These are phyloP conservation scores for Fringilla coelebs DNA, from an alignment of 2,797 vertebrate species.

Conservation along the genomic window DNA sequence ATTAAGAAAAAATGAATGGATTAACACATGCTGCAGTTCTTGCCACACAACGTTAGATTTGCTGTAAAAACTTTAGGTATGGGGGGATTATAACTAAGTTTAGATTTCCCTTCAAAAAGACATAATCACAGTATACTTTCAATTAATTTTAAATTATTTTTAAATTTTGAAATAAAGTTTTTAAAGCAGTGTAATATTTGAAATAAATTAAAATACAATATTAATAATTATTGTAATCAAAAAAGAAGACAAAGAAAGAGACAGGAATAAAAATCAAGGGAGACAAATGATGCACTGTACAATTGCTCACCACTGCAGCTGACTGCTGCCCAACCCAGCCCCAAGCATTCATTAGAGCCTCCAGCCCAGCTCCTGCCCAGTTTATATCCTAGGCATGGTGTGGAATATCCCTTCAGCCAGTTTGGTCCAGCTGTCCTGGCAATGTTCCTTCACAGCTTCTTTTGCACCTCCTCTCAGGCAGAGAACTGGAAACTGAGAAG, in stretches of 20 bases:
- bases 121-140: neutral
- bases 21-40: neutral
- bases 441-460: neutral
- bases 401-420: neutral
- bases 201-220: neutral
- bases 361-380: neutral
- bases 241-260: neutral
- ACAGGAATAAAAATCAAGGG: neutral
- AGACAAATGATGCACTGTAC: neutral
- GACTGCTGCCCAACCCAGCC: neutral
- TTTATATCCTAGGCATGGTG: neutral
- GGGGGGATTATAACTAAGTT: neutral
- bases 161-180: fast-evolving
- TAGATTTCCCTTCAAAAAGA: neutral
- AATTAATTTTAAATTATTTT: neutral
- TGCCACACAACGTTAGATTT: neutral
- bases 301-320: neutral
- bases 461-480: neutral
- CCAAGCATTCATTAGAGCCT: too few relatives aligned
- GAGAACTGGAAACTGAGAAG: neutral
- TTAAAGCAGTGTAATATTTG: neutral
- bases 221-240: neutral
- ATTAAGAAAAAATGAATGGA: slow-evolving; percentile 12
- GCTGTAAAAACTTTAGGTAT: neutral
- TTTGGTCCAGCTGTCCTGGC: neutral